Evolutionary conservation across 2,888 invertebrate species (phyloP).

Genomic region (Leptothorax acervorum): DNA sequence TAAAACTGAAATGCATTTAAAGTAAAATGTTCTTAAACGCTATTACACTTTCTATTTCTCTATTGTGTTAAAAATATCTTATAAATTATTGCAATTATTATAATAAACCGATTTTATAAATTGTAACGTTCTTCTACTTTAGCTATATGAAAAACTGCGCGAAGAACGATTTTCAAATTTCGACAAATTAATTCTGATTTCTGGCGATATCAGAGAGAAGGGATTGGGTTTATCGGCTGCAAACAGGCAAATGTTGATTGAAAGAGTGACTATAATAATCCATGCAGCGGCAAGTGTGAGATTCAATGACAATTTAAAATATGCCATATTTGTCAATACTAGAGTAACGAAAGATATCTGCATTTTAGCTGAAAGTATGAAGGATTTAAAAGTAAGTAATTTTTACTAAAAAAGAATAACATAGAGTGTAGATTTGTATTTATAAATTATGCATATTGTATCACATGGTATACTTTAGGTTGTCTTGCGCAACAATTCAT

Average conservation of each 20-base stretch:
- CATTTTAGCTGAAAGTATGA: conserved; percentile 87
- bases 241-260: conserved; percentile 85
- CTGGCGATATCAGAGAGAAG: conserved; percentile 88
- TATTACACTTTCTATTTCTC: too few relatives aligned
- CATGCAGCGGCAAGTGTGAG: conserved; percentile 85
- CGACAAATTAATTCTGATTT: conserved; percentile 89
- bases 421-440: too few relatives aligned
- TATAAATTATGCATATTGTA: too few relatives aligned
- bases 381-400: conserved; percentile 85
- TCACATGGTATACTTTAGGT: too few relatives aligned
- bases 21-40: too few relatives aligned
- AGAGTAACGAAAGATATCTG: conserved; percentile 89
- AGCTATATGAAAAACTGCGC: conserved; percentile 89
- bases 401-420: too few relatives aligned
- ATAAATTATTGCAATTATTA: too few relatives aligned
- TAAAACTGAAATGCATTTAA: too few relatives aligned
- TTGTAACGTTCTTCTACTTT: conserved; percentile 26
- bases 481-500: too few relatives aligned
- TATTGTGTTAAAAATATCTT: too few relatives aligned
- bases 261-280: conserved; percentile 88
- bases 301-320: conserved; percentile 90
- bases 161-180: conserved; percentile 87
- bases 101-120: too few relatives aligned
- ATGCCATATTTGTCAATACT: conserved; percentile 89
- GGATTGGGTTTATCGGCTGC: conserved; percentile 87